These are phyloP conservation scores for Cheilosia impressa DNA, from an alignment of 2,888 invertebrate species.

Conservation along the genomic window DNA sequence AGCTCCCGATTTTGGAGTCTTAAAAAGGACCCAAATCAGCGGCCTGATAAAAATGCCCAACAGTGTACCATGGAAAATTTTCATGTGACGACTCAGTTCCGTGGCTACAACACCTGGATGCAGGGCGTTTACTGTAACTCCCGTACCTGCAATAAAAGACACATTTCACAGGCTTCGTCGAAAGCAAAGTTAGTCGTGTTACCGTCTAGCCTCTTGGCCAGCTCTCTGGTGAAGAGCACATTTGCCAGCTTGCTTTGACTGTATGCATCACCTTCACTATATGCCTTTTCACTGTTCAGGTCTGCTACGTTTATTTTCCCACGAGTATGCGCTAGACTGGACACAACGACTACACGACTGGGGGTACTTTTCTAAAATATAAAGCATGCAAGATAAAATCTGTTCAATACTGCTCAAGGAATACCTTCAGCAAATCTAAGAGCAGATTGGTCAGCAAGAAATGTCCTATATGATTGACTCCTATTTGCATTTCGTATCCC, in stretches of 20 bases:
- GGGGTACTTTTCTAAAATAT: constrained; percentile 84
- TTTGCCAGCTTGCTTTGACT: constrained; percentile 92
- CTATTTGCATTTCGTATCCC: constrained; percentile 88
- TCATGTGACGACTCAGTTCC: constrained; percentile 78
- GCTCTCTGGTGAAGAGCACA: constrained; percentile 88
- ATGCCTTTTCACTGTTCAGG: constrained; percentile 88
- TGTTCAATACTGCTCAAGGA: constrained; percentile 61
- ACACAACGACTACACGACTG: constrained; percentile 86
- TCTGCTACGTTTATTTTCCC: constrained; percentile 85
- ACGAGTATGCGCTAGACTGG: constrained; percentile 85
- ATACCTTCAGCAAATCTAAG: constrained; percentile 85
- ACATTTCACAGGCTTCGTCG: background rate
- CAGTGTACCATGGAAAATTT: constrained; percentile 70
- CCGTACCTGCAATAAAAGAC: constrained; percentile 84
- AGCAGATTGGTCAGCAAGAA: constrained; percentile 86
- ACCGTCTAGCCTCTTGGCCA: constrained; percentile 87
- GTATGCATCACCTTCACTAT: constrained; percentile 86
- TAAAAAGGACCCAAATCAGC: background rate
- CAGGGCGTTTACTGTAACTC: constrained; percentile 91
- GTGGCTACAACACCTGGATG: constrained; percentile 86
- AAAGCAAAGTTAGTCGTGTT: background rate
- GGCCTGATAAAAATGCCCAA: background rate
- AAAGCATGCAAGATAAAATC: background rate
- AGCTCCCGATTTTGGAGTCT: background rate
- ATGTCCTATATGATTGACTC: constrained; percentile 88